Percentiles rank a stretch among this genome's conserved stretches.
These are phyloP conservation scores for Goniozus legneri DNA, from an alignment of 1,140 invertebrate genomes.

Conservation along the genomic window DNA sequence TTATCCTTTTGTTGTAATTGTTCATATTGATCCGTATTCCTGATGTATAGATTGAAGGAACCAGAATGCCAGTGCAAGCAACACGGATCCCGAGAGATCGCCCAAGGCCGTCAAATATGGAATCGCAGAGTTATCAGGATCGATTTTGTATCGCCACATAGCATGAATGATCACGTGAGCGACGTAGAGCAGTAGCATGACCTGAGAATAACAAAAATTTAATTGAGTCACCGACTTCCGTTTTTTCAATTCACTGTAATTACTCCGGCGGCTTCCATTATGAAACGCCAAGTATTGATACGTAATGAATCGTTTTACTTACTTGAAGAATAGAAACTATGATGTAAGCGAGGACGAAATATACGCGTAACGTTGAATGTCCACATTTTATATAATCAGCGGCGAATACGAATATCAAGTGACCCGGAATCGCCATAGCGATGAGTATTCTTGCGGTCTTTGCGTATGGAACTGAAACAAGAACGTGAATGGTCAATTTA, in stretches of 20 bases:
- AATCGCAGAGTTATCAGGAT: slow-evolving; percentile 96
- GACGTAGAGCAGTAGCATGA: slow-evolving; percentile 75
- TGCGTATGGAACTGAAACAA: slow-evolving; percentile 64
- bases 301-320: slow-evolving; percentile 10
- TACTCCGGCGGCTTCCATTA: no score
- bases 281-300: no score
- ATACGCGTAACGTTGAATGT: slow-evolving; percentile 56
- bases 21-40: slow-evolving; percentile 21
- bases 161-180: slow-evolving; percentile 84
- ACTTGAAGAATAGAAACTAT: slow-evolving; percentile 65
- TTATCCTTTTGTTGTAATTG: no score
- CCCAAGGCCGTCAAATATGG: slow-evolving; percentile 93
- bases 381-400: slow-evolving; percentile 70
- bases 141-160: slow-evolving; percentile 88
- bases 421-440: slow-evolving; percentile 84
- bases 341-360: slow-evolving; percentile 67
- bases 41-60: slow-evolving; percentile 57
- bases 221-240: background rate
- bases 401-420: slow-evolving; percentile 82
- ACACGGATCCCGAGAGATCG: slow-evolving; percentile 85
- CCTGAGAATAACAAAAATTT: slow-evolving; percentile 55
- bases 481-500: no score
- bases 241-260: slow-evolving; percentile 3
- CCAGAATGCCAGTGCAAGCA: slow-evolving; percentile 81
- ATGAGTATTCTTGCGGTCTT: slow-evolving; percentile 84